These are phyloP conservation scores for Doryteuthis pealeii DNA, from an alignment of 1,140 invertebrate genomes.

Conservation along the genomic window DNA sequence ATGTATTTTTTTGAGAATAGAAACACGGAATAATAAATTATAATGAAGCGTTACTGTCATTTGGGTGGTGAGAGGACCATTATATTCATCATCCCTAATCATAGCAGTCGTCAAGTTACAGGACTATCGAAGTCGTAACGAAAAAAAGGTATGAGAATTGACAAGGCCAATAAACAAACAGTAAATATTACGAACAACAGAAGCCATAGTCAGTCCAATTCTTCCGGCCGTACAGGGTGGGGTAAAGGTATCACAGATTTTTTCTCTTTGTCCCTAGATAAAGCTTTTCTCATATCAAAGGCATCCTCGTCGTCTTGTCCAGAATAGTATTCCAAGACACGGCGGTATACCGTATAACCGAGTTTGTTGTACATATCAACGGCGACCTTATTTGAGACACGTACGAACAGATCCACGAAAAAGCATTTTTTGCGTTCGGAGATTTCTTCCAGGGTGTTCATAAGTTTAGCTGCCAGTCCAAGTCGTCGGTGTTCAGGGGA, in stretches of 20 bases:
- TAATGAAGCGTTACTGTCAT: too few species aligned
- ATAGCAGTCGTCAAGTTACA: too few species aligned
- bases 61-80: too few species aligned
- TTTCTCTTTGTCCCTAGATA: constrained; percentile 87
- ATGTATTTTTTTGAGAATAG: too few species aligned
- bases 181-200: constrained; percentile 15
- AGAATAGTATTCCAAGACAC: constrained; percentile 92
- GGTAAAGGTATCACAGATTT: constrained; percentile 91
- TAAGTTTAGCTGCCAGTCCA: constrained; percentile 90
- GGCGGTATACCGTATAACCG: constrained; percentile 91
- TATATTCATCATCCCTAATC: too few species aligned
- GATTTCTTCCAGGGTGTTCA: constrained; percentile 91
- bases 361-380: constrained; percentile 97
- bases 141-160: too few species aligned
- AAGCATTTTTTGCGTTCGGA: constrained; percentile 96
- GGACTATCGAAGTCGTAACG: too few species aligned
- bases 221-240: constrained; percentile 93
- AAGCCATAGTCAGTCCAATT: constrained; percentile 72
- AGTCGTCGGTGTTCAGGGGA: constrained; percentile 88
- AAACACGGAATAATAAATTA: too few species aligned
- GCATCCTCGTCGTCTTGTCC: constrained; percentile 91
- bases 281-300: constrained; percentile 98
- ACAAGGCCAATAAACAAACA: too few species aligned
- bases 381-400: constrained; percentile 95
- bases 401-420: constrained; percentile 98